Conservation (phyloP, 2,113 vertebrate genomes). For the Hirundichthys speculiger region DNA sequence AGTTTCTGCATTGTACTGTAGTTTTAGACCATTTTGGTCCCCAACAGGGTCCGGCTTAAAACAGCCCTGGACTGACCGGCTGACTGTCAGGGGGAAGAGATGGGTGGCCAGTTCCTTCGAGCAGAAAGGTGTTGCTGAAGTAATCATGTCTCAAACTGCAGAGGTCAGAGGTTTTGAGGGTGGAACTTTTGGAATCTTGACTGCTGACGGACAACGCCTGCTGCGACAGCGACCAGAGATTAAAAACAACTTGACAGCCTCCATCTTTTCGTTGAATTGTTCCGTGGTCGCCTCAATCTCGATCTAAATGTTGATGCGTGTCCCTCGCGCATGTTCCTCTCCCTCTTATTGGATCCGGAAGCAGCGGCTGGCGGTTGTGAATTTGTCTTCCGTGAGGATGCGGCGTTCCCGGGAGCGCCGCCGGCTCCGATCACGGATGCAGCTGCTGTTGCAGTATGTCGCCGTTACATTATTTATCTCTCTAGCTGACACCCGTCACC, state of each 20-base stretch:
- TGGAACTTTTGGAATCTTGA: constrained; percentile 15
- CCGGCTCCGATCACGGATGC: constrained; percentile 40
- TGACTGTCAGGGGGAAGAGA: constrained; percentile 9
- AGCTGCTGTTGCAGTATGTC: constrained; percentile 46
- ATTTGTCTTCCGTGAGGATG: constrained; percentile 49
- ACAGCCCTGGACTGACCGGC: not conserved
- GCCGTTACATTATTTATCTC: constrained; percentile 67
- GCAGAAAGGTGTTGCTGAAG: not conserved
- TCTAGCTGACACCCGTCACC: constrained; percentile 57
- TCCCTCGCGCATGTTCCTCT: not conserved
- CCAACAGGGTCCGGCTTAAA: no score
- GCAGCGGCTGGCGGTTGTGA: constrained; percentile 14
- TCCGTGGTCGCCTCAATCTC: no score
- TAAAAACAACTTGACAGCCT: no score
- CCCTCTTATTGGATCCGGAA: not conserved
- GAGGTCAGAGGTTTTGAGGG: constrained; percentile 16
- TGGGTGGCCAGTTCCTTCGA: constrained; percentile 9
- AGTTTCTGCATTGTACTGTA: no score
- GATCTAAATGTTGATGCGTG: not conserved
- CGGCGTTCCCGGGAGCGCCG: constrained; percentile 43
- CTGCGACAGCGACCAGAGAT: not conserved
- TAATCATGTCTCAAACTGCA: constrained; percentile 26
- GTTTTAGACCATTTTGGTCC: no score
- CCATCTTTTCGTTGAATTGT: no score
- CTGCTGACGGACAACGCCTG: constrained; percentile 25